Evolutionary conservation across 2,113 vertebrate species (phyloP).

Genomic region (Menura novaehollandiae): DNA sequence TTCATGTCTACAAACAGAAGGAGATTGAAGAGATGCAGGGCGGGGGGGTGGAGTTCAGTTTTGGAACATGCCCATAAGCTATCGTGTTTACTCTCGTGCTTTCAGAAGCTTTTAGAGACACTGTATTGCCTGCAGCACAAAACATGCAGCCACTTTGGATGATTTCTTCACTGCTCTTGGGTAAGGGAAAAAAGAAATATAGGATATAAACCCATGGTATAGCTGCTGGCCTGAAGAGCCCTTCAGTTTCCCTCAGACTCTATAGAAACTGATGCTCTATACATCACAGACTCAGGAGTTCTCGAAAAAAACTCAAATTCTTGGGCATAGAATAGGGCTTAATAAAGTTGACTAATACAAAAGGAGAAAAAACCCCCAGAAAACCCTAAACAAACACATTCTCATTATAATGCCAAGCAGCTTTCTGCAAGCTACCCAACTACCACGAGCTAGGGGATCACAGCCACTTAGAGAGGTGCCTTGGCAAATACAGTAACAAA

Average conservation of each 20-base stretch:
- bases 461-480: neutral
- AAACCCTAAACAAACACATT: neutral
- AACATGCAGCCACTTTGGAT: neutral
- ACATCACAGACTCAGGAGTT: neutral
- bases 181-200: neutral
- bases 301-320: neutral
- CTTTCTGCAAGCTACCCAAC: neutral
- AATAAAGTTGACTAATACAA: neutral
- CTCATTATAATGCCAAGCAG: neutral
- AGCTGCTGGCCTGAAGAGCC: neutral
- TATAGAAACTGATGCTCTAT: neutral
- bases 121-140: neutral
- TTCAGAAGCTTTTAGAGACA: slow-evolving; percentile 4
- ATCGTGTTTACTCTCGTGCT: neutral
- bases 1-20: slow-evolving; percentile 35
- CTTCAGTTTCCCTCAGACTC: neutral
- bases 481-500: neutral
- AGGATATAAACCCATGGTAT: neutral
- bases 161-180: neutral
- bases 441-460: neutral
- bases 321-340: neutral
- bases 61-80: neutral
- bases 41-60: neutral
- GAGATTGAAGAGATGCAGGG: slow-evolving; percentile 1
- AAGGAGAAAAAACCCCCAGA: neutral